Evolutionary conservation across 2,888 invertebrate species (phyloP).

Genomic region (Pristionchus entomophagus): DNA sequence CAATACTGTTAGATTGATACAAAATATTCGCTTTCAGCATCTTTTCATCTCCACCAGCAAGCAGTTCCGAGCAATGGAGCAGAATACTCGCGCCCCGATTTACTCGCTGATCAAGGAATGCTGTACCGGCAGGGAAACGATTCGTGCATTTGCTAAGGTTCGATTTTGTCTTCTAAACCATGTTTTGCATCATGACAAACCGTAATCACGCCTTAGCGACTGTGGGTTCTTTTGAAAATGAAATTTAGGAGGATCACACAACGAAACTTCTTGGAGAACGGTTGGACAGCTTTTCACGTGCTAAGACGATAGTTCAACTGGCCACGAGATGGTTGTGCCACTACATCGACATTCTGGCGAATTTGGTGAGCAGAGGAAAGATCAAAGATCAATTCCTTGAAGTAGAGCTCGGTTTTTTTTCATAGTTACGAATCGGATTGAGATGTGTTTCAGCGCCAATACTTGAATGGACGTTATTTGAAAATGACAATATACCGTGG

Average conservation of each 20-base stretch:
- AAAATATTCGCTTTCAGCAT: neutral
- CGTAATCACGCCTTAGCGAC: too few relatives aligned
- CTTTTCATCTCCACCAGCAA: neutral
- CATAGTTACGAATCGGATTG: too few relatives aligned
- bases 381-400: too few relatives aligned
- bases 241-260: neutral
- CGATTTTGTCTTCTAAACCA: neutral
- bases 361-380: neutral
- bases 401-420: too few relatives aligned
- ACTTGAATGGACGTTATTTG: too few relatives aligned
- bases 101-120: neutral
- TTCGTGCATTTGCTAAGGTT: neutral
- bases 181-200: neutral
- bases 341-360: constrained; percentile 23
- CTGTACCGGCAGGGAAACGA: neutral
- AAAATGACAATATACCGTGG: too few relatives aligned
- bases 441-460: too few relatives aligned
- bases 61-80: neutral
- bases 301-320: neutral
- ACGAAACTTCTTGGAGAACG: neutral
- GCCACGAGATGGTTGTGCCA: neutral
- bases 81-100: neutral
- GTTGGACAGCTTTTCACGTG: neutral
- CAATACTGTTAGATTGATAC: too few relatives aligned
- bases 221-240: too few relatives aligned